phyloP scores from a whole-genome alignment of 2,797 vertebrate species.

The Myiotriccus ornatus region DNA sequence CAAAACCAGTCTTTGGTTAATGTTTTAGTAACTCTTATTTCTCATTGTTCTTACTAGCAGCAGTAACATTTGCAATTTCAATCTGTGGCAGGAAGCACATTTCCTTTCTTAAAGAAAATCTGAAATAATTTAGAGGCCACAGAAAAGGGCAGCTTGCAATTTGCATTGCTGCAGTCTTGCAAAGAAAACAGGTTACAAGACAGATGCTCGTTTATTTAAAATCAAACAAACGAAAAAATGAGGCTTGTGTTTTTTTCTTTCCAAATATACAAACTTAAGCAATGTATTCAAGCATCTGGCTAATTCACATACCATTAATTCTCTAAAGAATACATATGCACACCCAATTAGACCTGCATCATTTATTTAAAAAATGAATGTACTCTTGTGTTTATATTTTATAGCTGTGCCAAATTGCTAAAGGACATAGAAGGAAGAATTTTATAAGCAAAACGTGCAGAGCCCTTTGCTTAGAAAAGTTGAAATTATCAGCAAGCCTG shows the following conservation, averaged over 20 bases:
- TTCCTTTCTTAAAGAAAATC: conserved; percentile 7
- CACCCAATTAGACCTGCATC: neutral
- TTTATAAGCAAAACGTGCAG: neutral
- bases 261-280: neutral
- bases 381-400: conserved; percentile 5
- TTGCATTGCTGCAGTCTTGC: neutral
- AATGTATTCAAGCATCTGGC: conserved; percentile 5
- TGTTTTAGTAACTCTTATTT: neutral
- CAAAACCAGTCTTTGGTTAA: neutral
- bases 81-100: neutral
- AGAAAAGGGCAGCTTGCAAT: neutral
- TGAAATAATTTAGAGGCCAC: neutral
- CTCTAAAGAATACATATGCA: neutral
- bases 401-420: neutral
- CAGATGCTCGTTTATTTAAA: neutral
- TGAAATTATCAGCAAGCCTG: neutral
- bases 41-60: neutral
- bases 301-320: conserved; percentile 16
- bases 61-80: neutral
- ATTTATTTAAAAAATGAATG: neutral
- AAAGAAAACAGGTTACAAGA: neutral
- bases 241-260: neutral
- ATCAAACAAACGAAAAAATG: neutral
- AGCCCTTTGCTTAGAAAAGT: neutral
- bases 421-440: neutral